A percentile compares a stretch with the other conserved stretches of the same genome.
Evolutionary conservation across 2,113 vertebrate species (phyloP).

Genomic region (Lamprotornis superbus): DNA sequence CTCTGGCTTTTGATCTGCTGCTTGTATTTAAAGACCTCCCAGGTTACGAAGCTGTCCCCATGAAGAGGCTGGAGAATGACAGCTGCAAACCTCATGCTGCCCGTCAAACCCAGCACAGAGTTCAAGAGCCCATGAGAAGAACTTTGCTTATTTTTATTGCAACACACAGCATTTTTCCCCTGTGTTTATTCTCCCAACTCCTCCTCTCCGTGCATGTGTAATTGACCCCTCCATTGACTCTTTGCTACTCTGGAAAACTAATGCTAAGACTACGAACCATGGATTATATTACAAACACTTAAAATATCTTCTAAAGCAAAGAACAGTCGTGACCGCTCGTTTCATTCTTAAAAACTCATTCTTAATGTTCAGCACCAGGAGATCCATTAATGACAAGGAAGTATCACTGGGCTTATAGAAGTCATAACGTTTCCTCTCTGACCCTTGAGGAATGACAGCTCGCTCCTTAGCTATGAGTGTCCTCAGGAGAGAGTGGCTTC

Average conservation of each 20-base stretch:
- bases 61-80: background rate
- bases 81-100: slow-evolving; percentile 17
- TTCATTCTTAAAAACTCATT: background rate
- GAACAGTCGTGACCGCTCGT: background rate
- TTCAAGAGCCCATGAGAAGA: background rate
- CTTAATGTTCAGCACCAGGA: background rate
- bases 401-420: background rate
- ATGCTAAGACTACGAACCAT: background rate
- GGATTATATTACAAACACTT: background rate
- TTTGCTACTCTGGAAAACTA: background rate
- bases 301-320: background rate
- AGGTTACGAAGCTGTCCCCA: background rate
- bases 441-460: background rate
- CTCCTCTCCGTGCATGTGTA: background rate
- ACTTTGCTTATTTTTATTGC: slow-evolving; percentile 13
- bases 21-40: slow-evolving; percentile 17
- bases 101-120: background rate
- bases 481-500: background rate
- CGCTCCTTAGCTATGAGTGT: background rate
- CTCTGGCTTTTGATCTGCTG: slow-evolving; percentile 6
- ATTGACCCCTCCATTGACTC: background rate
- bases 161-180: background rate
- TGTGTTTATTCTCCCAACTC: background rate
- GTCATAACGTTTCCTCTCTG: background rate
- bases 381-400: background rate